phyloP scores from a whole-genome alignment of 2,113 vertebrate genomes.

The Sinocyclocheilus anshuiensis region DNA sequence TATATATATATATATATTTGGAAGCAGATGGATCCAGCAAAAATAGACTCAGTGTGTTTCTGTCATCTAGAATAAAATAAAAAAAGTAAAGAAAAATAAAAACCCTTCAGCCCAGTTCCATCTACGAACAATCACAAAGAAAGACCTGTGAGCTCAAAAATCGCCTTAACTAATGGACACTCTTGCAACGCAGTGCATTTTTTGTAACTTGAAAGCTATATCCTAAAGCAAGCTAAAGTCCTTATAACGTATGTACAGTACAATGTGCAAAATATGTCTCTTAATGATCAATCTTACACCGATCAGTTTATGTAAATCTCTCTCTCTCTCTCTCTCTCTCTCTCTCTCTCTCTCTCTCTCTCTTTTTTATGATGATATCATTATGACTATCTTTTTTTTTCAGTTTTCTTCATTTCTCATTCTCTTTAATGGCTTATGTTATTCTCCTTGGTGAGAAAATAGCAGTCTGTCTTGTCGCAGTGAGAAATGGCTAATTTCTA shows the following conservation, averaged over 20 bases:
- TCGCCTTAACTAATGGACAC: conserved; percentile 99
- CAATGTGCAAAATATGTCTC: conserved; percentile 90
- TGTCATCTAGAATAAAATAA: conserved; percentile 58
- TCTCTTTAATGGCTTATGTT: conserved; percentile 79
- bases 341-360: conserved; percentile 65
- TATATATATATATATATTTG: conserved; percentile 24
- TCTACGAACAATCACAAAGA: conserved; percentile 70
- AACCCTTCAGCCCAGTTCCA: conserved; percentile 46
- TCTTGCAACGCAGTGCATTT: conserved; percentile 93
- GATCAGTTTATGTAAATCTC: conserved; percentile 89
- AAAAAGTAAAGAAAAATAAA: not conserved
- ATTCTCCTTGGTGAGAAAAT: conserved; percentile 85
- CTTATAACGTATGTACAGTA: conserved; percentile 94
- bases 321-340: conserved; percentile 73
- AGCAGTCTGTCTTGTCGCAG: conserved; percentile 89
- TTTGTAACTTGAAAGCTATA: conserved; percentile 92
- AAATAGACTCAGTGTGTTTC: conserved; percentile 60
- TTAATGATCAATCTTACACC: conserved; percentile 88
- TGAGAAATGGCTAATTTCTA: conserved; percentile 93
- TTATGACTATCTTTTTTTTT: conserved; percentile 48
- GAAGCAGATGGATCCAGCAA: conserved; percentile 57
- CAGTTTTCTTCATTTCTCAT: conserved; percentile 45
- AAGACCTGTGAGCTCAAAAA: conserved; percentile 96
- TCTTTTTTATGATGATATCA: not conserved
- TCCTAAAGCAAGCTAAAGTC: conserved; percentile 92